Base-by-base conservation (phyloP, 1,140 invertebrate species). In the Protaetia brevitarsis region DNA sequence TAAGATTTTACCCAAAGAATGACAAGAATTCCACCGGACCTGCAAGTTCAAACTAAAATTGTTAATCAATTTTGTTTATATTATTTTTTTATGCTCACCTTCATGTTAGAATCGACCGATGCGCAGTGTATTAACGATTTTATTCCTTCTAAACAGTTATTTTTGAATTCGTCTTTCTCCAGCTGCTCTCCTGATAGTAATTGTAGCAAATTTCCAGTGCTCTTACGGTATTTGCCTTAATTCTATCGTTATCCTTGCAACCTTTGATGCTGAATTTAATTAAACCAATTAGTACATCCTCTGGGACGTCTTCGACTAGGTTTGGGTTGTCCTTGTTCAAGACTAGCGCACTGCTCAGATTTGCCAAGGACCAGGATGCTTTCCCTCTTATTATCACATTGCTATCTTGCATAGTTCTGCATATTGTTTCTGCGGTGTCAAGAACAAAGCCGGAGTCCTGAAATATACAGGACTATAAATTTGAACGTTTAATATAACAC, bases 21-120 rank as follows among this genome's bases (percentile, higher is more conserved):
- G 90, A 75, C 93, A 95, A 7, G 93, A 89, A 80, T 95, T 96
- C 93, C 94, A 96, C 45, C 92, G 84, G 6, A 93, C 85, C 86
- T 88, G 66, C n/a, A n/a, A n/a, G n/a, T n/a, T n/a, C n/a, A 59
- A 73, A 78, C 67, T 31, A 30, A 29, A n/a, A 10, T 56, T n/a
- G 2, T 63, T 26, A 67, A 58, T 29, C 57, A 30, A 37, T 29
- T 65, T 29, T 61, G 16, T 13, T n/a, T n/a, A n/a, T 19, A 16
- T 23, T 0, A 62, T 62, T 4, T 31, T 62, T 1, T 3, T 66
- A 34, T n/a, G n/a, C 63, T 71, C 71, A 87, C 91, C 80, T 94
- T 95, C 85, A 93, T 91, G 72, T 90, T 88, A 57, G 84, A 86
- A 31, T 88, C 87, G 27, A 82, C 82, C 0, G 80, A 84, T 19